phyloP scores from a whole-genome alignment of 2,113 vertebrate genomes.

The Eulemur rufifrons region DNA sequence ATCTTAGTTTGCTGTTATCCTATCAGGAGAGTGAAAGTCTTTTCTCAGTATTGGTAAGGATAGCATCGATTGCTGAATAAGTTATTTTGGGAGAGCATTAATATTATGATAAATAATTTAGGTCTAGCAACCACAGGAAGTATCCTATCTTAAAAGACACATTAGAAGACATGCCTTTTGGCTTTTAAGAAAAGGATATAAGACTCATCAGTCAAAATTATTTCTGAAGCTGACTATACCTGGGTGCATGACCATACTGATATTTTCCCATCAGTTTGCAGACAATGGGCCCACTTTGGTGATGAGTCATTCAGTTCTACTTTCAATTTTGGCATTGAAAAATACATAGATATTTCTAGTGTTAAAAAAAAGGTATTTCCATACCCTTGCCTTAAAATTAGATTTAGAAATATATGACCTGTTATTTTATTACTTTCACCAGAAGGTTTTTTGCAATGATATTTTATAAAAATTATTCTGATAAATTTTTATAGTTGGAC shows the following conservation, averaged over 20 bases:
- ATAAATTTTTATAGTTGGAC: neutral
- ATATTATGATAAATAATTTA: slow-evolving; percentile 59
- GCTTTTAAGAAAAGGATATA: slow-evolving; percentile 70
- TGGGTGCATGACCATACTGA: slow-evolving; percentile 29
- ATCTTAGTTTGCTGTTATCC: neutral
- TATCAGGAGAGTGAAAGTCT: neutral
- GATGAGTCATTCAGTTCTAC: slow-evolving; percentile 68
- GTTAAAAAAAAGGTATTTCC: slow-evolving; percentile 35
- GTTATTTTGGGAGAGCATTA: slow-evolving; percentile 33
- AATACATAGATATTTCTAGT: slow-evolving; percentile 23
- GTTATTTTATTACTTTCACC: slow-evolving; percentile 42
- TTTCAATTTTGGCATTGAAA: slow-evolving; percentile 64
- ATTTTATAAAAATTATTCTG: slow-evolving; percentile 36
- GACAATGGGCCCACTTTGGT: slow-evolving; percentile 68
- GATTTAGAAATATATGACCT: slow-evolving; percentile 46
- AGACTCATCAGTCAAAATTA: slow-evolving; percentile 59
- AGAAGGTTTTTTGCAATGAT: neutral
- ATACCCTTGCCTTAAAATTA: slow-evolving; percentile 60
- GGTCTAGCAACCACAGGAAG: slow-evolving; percentile 43
- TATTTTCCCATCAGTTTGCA: slow-evolving; percentile 62
- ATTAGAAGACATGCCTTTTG: slow-evolving; percentile 39
- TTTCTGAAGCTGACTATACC: slow-evolving; percentile 51
- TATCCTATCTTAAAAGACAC: slow-evolving; percentile 24
- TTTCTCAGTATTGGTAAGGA: neutral
- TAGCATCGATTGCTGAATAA: slow-evolving; percentile 1